phyloP scores from a whole-genome alignment of 2,113 vertebrate species.

The Electrona antarctica region DNA sequence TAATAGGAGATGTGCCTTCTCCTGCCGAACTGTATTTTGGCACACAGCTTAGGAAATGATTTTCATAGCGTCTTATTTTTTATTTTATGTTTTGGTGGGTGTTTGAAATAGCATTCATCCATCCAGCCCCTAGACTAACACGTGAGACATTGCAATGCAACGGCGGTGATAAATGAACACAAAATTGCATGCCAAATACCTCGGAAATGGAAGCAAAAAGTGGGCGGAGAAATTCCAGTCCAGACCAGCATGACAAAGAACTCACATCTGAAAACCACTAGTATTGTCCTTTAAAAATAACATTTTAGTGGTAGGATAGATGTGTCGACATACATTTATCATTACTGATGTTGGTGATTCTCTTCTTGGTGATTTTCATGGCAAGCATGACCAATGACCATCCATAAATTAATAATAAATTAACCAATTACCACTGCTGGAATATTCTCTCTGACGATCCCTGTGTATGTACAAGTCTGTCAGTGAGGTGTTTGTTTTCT shows the following conservation, averaged over 20 bases:
- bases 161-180: neutral
- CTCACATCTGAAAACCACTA: conserved; percentile 53
- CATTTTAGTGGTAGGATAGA: conserved; percentile 63
- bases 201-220: conserved; percentile 40
- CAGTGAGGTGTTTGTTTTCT: conserved; percentile 65
- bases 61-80: too few relatives aligned
- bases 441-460: conserved; percentile 68
- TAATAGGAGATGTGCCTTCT: too few relatives aligned
- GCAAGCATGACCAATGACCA: conserved; percentile 73
- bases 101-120: too few relatives aligned
- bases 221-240: neutral
- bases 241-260: conserved; percentile 31
- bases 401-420: conserved; percentile 62
- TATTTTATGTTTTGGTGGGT: too few relatives aligned
- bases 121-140: too few relatives aligned
- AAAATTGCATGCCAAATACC: conserved; percentile 8
- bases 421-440: conserved; percentile 63
- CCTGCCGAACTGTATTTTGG: too few relatives aligned
- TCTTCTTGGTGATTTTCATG: conserved; percentile 49
- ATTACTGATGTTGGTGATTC: conserved; percentile 59
- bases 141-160: too few relatives aligned
- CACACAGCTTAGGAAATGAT: too few relatives aligned
- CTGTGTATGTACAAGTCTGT: conserved; percentile 67
- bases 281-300: conserved; percentile 63
- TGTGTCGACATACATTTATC: conserved; percentile 64